Evolutionary conservation across 2,888 invertebrate genomes (phyloP).

Genomic region (Dolichomitus sp.): DNA sequence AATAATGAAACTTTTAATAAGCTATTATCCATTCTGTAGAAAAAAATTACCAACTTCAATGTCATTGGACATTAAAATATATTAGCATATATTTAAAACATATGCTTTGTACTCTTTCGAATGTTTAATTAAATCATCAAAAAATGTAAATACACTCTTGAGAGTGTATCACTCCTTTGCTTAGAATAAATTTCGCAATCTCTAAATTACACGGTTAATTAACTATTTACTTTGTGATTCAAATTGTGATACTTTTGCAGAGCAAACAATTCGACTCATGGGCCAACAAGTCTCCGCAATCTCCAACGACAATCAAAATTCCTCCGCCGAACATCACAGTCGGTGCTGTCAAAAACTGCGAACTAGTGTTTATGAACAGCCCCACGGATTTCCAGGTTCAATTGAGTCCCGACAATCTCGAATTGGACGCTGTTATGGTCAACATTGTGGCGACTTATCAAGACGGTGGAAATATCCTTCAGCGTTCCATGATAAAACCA

Average conservation of each 20-base stretch:
- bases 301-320: slow-evolving; percentile 59
- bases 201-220: neutral
- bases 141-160: too few relatives aligned
- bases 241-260: neutral
- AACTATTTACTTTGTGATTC: neutral
- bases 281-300: slow-evolving; percentile 22
- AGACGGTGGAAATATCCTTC: slow-evolving; percentile 74
- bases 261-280: slow-evolving; percentile 34
- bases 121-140: too few relatives aligned
- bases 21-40: too few relatives aligned
- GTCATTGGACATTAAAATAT: too few relatives aligned
- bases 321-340: slow-evolving; percentile 73
- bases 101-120: too few relatives aligned
- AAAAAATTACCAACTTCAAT: too few relatives aligned
- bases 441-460: slow-evolving; percentile 76
- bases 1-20: too few relatives aligned
- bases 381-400: slow-evolving; percentile 82
- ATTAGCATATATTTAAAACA: too few relatives aligned
- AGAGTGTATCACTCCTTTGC: too few relatives aligned
- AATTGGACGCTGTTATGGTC: slow-evolving; percentile 78
- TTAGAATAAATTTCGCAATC: too few relatives aligned
- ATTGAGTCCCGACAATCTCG: slow-evolving; percentile 76
- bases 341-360: slow-evolving; percentile 77
- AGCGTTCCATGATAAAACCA: slow-evolving; percentile 67
- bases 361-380: slow-evolving; percentile 75